Evolutionary conservation across 2,797 vertebrate genomes (phyloP).

Genomic region (Gorsachius magnificus): DNA sequence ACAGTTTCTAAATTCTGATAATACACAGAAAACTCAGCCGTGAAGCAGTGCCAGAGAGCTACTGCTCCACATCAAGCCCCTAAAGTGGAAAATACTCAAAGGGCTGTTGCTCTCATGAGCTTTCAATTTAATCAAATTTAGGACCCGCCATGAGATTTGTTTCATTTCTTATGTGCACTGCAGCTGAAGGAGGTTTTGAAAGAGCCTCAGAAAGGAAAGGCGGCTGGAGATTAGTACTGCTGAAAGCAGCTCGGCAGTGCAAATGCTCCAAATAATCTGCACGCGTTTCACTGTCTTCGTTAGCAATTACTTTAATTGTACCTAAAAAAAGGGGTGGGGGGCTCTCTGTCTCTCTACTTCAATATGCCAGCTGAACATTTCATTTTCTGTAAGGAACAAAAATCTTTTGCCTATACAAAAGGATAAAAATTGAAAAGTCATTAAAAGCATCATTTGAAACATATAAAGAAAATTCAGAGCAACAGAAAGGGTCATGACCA

Average conservation of each 20-base stretch:
- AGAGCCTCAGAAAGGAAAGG: not conserved
- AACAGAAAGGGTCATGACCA: not conserved
- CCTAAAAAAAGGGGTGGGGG: not conserved
- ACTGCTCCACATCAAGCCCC: not conserved
- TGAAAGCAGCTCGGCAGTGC: not conserved
- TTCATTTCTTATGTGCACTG: not conserved
- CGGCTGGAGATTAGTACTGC: not conserved
- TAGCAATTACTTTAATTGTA: not conserved
- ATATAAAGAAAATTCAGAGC: not conserved
- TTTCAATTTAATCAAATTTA: constrained; percentile 29
- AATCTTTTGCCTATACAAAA: not conserved
- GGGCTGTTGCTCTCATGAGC: not conserved
- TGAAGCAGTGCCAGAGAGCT: not conserved
- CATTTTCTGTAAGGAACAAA: not conserved
- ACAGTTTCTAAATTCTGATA: not conserved
- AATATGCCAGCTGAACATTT: not conserved
- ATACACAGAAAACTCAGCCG: not conserved
- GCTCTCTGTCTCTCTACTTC: not conserved
- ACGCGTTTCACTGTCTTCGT: not conserved
- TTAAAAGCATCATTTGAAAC: not conserved
- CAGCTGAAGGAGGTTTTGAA: constrained; percentile 25
- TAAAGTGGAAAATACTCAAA: not conserved
- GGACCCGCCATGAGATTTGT: not conserved
- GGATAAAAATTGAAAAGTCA: not conserved
- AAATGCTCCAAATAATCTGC: not conserved